Percentiles rank a stretch among this genome's conserved stretches.
These are phyloP conservation scores for Crypturellus tataupa DNA, from an alignment of 2,797 vertebrate species.

Conservation along the genomic window DNA sequence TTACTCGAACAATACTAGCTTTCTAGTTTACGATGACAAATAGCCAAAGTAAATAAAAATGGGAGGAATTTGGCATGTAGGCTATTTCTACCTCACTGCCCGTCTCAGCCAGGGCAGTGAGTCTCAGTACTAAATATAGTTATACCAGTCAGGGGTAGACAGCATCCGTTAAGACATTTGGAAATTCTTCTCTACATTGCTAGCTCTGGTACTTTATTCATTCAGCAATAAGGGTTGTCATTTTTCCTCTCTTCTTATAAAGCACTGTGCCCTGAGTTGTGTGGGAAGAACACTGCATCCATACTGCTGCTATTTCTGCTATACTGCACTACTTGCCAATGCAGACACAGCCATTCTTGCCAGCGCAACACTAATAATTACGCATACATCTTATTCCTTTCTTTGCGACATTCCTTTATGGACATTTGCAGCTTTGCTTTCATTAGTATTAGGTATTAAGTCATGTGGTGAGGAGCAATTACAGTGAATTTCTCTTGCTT, in stretches of 20 bases:
- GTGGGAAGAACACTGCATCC: background rate
- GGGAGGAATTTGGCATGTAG: background rate
- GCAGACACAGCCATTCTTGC: background rate
- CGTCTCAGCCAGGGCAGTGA: background rate
- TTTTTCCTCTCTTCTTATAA: background rate
- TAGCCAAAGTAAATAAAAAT: slow-evolving; percentile 23
- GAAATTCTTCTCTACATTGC: background rate
- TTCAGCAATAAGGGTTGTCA: background rate
- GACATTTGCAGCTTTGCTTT: background rate
- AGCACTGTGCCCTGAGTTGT: background rate
- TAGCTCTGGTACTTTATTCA: background rate
- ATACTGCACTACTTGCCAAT: fast-evolving
- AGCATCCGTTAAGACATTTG: background rate
- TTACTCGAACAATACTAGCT: background rate
- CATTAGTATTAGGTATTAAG: background rate
- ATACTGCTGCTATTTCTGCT: fast-evolving
- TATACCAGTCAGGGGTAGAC: background rate
- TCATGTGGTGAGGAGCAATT: background rate
- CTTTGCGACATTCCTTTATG: background rate
- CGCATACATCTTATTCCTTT: background rate
- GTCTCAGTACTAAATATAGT: background rate
- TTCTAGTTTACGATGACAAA: background rate
- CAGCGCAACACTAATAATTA: background rate
- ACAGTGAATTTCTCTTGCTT: background rate
- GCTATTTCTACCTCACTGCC: background rate